Base-by-base conservation (phyloP, 2,888 invertebrate genomes). In the Drosophila meridiana region DNA sequence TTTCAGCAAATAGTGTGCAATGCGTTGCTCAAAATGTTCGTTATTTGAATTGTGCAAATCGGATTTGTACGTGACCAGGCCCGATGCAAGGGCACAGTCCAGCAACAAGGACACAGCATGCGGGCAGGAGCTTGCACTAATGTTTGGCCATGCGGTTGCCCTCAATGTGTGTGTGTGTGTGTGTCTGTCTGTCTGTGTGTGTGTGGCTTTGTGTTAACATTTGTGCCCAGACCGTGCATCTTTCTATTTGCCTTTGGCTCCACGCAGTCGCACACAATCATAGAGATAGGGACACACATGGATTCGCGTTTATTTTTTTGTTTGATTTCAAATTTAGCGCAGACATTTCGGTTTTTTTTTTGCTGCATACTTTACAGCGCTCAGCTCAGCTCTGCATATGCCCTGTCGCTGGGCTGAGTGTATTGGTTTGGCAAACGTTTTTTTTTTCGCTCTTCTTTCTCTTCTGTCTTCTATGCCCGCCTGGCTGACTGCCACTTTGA, bases 11-110 rank as follows among this genome's bases (percentile, higher is more conserved):
- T 79, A 83, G 73, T 73, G 78, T 82, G 69, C 73, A 63, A 70
- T 86, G 76, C 73, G 73, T 76, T 73, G 63, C 67, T 60, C 71
- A 67, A 83, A 86, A 86, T 79, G 59, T 70, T 73, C 72, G 84
- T 78, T 90, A 90, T 87, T 89, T 90, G 89, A 84, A 87, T 89
- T 89, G 90, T 80, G 90, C 69, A 89, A 90, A 89, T 90, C 87
- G 87, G 82, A 90, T 89, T 87, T 84, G 80, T 80, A 89, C 87
- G 89, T 89, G 90, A 73, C 78, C 72, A 78, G 73, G 77, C 62
- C 60, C 52, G 55, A 63, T 26, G 58, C 56, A 58, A 57, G 45
- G 32, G 20, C 26, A 32, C 26, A 32, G 50, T 32, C 32, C 50
- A 32, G 13, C 48, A 26, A 45, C 55, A 57, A 61, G 48, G 30